Conservation (phyloP, 1,140 invertebrate genomes). For the Aphelinus certus region DNA sequence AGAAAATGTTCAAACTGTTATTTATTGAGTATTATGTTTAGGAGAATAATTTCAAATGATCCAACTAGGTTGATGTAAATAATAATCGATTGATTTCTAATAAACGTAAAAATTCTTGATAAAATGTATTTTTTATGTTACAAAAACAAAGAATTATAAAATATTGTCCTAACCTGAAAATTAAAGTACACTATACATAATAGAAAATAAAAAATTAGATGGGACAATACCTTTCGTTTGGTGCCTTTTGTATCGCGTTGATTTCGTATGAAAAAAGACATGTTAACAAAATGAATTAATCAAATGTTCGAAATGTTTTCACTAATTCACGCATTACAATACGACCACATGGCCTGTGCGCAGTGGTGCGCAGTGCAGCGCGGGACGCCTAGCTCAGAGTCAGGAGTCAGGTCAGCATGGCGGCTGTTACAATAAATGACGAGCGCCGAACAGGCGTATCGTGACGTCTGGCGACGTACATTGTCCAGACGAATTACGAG, state of each 20-base stretch:
- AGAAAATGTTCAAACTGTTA: no score
- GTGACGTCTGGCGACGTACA: no score
- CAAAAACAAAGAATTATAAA: background rate
- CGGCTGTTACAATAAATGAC: no score
- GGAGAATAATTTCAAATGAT: no score
- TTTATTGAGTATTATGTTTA: no score
- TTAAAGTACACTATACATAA: constrained; percentile 1
- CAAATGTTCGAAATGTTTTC: background rate
- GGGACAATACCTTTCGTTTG: constrained; percentile 53
- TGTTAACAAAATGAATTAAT: constrained; percentile 28
- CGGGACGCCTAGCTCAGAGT: no score
- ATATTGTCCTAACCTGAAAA: constrained; percentile 41
- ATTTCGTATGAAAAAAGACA: constrained; percentile 59
- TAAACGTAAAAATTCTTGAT: background rate
- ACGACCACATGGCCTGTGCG: constrained; percentile 23
- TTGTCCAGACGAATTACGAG: no score
- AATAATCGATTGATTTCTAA: background rate
- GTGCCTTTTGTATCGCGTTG: constrained; percentile 33
- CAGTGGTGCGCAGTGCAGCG: no score
- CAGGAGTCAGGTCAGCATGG: no score
- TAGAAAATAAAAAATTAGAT: constrained; percentile 5
- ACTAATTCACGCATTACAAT: background rate
- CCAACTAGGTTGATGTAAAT: no score
- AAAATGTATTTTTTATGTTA: constrained; percentile 16
- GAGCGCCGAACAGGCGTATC: no score